These are phyloP conservation scores for Molorchus minor DNA, from an alignment of 2,888 invertebrate species.

Conservation along the genomic window DNA sequence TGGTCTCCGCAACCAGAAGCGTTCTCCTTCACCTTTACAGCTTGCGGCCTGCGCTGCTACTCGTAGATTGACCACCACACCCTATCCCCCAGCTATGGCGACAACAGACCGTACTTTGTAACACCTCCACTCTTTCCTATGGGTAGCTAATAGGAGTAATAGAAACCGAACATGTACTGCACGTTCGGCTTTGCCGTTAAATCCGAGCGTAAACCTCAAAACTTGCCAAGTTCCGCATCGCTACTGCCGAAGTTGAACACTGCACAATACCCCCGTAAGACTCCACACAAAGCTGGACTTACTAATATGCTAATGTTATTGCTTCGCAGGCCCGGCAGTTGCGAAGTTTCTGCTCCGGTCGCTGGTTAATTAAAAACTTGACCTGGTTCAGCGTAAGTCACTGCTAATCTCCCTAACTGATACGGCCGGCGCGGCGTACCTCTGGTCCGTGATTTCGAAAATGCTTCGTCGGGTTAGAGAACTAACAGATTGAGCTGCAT, in stretches of 20 bases:
- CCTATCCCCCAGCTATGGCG: no score
- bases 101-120: slow-evolving; percentile 8
- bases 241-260: slow-evolving; percentile 21
- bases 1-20: no score
- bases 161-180: no score
- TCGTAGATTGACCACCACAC: no score
- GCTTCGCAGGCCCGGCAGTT: slow-evolving; percentile 26
- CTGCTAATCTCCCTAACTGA: not conserved
- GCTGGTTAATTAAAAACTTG: slow-evolving; percentile 18
- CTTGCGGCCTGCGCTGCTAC: no score
- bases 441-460: not conserved
- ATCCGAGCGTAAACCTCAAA: slow-evolving; percentile 18
- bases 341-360: slow-evolving; percentile 9
- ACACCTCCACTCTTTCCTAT: not conserved
- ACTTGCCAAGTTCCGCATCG: slow-evolving; percentile 18
- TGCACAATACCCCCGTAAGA: slow-evolving; percentile 34
- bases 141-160: not conserved
- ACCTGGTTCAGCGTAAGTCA: slow-evolving; percentile 12
- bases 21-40: no score
- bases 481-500: no score
- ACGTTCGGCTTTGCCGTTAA: not conserved
- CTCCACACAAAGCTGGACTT: slow-evolving; percentile 40
- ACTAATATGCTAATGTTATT: slow-evolving; percentile 42
- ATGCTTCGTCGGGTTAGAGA: no score
- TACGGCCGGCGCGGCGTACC: no score